These are phyloP conservation scores for Chrosomus eos DNA, from an alignment of 2,797 vertebrate species.

Conservation along the genomic window DNA sequence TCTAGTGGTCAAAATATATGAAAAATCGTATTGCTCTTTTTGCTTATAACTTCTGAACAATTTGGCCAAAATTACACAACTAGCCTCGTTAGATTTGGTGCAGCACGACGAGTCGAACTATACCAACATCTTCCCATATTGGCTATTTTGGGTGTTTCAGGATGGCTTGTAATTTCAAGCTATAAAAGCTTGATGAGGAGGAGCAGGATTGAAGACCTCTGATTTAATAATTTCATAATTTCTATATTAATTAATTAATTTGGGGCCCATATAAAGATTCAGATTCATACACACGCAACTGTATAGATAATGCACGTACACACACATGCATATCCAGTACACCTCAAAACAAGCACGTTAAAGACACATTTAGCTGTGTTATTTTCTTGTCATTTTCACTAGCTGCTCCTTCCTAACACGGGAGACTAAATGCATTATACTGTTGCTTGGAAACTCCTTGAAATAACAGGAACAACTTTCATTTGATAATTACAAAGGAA, in stretches of 20 bases:
- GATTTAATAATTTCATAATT: no score
- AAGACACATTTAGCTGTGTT: conserved; percentile 1
- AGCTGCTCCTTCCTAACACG: background rate
- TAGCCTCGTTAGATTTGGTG: no score
- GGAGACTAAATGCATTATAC: conserved; percentile 11
- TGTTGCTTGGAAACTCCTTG: conserved; percentile 42
- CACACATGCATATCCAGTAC: background rate
- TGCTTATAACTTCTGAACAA: no score
- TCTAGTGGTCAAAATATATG: no score
- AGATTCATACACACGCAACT: background rate
- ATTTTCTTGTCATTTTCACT: conserved; percentile 22
- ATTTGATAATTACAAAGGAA: conserved; percentile 40
- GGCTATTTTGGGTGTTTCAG: no score
- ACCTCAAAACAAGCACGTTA: background rate
- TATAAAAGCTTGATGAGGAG: no score
- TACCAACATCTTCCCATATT: no score
- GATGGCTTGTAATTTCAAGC: no score
- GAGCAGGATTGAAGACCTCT: no score
- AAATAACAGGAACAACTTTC: conserved; percentile 29
- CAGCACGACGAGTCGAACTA: no score
- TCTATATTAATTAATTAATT: background rate
- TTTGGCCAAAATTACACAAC: no score
- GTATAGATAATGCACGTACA: background rate
- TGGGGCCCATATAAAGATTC: background rate
- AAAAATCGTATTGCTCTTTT: no score